These are phyloP conservation scores for Nycticryphes semicollaris DNA, from an alignment of 2,113 vertebrate species.

Conservation along the genomic window DNA sequence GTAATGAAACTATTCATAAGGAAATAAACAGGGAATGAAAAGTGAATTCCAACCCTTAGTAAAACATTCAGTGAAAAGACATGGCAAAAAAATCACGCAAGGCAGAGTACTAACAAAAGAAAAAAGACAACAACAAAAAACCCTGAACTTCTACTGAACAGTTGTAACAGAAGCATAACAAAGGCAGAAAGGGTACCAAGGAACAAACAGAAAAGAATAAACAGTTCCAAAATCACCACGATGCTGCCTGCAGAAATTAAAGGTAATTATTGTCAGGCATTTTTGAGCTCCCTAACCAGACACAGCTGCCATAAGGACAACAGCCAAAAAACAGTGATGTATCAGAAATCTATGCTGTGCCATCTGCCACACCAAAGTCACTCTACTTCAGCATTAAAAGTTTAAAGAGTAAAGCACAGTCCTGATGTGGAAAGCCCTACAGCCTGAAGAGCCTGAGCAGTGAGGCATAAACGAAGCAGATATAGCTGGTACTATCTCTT, in stretches of 20 bases:
- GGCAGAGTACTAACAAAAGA: background rate
- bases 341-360: slow-evolving; percentile 24
- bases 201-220: background rate
- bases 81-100: background rate
- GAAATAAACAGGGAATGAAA: background rate
- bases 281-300: slow-evolving; percentile 45
- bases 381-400: background rate
- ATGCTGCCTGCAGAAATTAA: slow-evolving; percentile 39
- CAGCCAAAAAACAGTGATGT: slow-evolving; percentile 33
- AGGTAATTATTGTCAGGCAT: slow-evolving; percentile 51
- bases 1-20: background rate
- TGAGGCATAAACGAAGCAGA: background rate
- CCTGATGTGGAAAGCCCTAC: background rate
- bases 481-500: background rate
- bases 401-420: background rate
- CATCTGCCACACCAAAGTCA: slow-evolving; percentile 59
- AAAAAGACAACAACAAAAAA: background rate
- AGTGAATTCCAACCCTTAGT: background rate
- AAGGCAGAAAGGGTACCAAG: background rate
- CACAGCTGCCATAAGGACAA: slow-evolving; percentile 45
- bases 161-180: background rate
- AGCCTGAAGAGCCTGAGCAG: background rate
- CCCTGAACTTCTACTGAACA: background rate
- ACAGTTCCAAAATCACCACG: background rate
- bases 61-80: background rate